phyloP scores from a whole-genome alignment of 2,113 vertebrate species.

The Podarcis raffonei region DNA sequence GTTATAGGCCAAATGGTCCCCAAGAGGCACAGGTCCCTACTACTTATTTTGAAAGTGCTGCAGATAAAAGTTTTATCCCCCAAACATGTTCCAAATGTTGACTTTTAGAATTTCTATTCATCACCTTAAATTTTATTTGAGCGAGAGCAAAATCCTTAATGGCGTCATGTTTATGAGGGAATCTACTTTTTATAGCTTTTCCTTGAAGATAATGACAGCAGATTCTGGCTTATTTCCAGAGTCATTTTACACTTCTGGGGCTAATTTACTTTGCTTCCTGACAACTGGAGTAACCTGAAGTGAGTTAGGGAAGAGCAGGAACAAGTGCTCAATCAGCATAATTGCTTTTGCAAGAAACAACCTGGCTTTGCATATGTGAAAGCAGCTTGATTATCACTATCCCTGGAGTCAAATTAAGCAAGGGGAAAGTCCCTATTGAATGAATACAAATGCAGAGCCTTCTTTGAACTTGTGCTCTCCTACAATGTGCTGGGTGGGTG shows the following conservation, averaged over 20 bases:
- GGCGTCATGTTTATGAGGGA: constrained; percentile 58
- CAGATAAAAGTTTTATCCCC: constrained; percentile 21
- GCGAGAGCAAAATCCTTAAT: constrained; percentile 63
- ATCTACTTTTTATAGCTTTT: constrained; percentile 57
- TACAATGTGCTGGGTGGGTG: neutral
- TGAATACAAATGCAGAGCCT: constrained; percentile 27
- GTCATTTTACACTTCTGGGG: constrained; percentile 37
- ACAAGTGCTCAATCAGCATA: constrained; percentile 14
- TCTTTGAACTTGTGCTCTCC: neutral
- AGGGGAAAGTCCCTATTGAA: constrained; percentile 17
- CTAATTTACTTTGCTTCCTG: constrained; percentile 66
- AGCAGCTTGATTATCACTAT: constrained; percentile 29
- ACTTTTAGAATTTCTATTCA: constrained; percentile 44
- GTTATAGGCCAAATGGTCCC: neutral
- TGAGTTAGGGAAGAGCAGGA: constrained; percentile 41
- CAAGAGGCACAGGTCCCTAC: neutral
- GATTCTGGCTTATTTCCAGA: constrained; percentile 41
- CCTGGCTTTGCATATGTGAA: neutral
- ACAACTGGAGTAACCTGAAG: constrained; percentile 50
- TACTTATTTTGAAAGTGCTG: constrained; percentile 34
- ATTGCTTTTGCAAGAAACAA: constrained; percentile 12
- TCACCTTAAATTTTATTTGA: constrained; percentile 64
- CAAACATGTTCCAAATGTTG: constrained; percentile 27
- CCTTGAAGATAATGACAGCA: constrained; percentile 57
- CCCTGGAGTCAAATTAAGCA: constrained; percentile 34